A percentile compares a stretch with the other conserved stretches of the same genome.
Evolutionary conservation across 2,797 vertebrate species (phyloP).

Genomic region (Pempheris klunzingeri): DNA sequence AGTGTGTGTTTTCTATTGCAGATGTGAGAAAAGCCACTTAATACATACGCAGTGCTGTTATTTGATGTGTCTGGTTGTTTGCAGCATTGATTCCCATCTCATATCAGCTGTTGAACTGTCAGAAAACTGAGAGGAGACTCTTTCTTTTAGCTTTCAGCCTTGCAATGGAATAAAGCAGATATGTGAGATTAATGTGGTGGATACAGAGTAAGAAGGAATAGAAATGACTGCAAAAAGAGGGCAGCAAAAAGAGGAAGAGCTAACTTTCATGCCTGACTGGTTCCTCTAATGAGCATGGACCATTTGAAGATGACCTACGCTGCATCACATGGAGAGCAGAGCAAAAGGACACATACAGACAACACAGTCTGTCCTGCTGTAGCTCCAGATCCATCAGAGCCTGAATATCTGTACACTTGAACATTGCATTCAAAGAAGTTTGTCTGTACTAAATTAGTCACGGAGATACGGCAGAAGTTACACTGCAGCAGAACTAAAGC

Average conservation of each 20-base stretch:
- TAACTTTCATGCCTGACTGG: conserved; percentile 52
- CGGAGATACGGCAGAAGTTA: not conserved
- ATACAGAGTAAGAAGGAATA: not conserved
- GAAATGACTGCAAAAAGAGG: conserved; percentile 9
- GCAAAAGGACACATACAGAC: conserved; percentile 15
- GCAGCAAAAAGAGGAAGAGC: conserved; percentile 17
- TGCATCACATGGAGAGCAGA: conserved; percentile 5
- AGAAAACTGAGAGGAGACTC: not conserved
- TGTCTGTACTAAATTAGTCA: not conserved
- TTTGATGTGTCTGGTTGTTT: not conserved
- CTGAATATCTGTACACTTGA: not conserved
- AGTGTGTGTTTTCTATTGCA: not conserved
- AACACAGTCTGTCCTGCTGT: not conserved
- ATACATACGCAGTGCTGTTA: not conserved
- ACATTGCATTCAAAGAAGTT: not conserved
- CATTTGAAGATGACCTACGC: conserved; percentile 32
- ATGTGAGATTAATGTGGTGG: not conserved
- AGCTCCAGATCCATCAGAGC: not conserved
- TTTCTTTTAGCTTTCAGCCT: not conserved
- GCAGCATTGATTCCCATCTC: not conserved
- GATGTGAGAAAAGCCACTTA: not conserved
- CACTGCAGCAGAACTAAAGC: not conserved
- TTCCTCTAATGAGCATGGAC: conserved; percentile 38
- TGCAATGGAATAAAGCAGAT: not conserved
- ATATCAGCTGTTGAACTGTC: not conserved